Conservation (phyloP, 2,113 vertebrate species). For the Rhizomys pruinosus region DNA sequence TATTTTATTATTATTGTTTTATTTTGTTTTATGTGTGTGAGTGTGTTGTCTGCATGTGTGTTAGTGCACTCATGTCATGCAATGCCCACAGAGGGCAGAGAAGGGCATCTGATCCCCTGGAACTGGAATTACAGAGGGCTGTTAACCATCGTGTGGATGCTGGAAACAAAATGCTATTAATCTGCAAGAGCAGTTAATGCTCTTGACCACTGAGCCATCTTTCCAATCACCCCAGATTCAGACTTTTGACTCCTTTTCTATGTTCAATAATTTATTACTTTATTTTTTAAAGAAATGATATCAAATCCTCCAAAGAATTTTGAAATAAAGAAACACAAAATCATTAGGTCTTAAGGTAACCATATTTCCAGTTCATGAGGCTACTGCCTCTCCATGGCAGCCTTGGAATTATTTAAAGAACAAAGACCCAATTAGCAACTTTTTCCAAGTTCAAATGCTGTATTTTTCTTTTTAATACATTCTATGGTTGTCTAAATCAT, state of each 20-base stretch:
- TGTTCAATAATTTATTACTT: background rate
- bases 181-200: too few relatives aligned
- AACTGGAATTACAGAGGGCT: too few relatives aligned
- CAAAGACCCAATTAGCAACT: conserved; percentile 39
- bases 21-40: too few relatives aligned
- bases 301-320: background rate
- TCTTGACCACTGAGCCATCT: too few relatives aligned
- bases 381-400: background rate
- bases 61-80: too few relatives aligned
- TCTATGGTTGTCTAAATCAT: conserved; percentile 39
- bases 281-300: background rate
- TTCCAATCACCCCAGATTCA: background rate
- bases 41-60: too few relatives aligned
- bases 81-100: too few relatives aligned
- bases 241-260: conserved; percentile 16
- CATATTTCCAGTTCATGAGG: background rate
- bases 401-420: background rate
- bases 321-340: conserved; percentile 9
- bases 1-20: too few relatives aligned
- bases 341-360: background rate
- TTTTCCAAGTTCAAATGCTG: conserved; percentile 40
- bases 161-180: too few relatives aligned
- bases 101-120: too few relatives aligned
- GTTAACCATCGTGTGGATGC: too few relatives aligned
- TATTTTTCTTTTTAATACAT: conserved; percentile 29